Conservation (phyloP, 2,888 invertebrate species). For the Cheilosia vernalis region DNA sequence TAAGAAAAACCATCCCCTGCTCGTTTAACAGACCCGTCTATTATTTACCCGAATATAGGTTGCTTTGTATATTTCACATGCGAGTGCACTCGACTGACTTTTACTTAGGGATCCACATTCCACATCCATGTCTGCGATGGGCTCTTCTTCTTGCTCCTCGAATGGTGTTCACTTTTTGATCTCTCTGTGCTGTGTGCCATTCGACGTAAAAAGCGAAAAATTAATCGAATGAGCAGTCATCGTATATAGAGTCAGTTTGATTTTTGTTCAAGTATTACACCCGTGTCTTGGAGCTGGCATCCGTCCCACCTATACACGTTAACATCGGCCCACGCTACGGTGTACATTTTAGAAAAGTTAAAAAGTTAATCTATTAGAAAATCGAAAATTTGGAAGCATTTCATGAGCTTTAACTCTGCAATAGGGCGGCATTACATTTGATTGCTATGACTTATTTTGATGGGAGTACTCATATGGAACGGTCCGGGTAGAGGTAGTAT, state of each 20-base stretch:
- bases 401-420: constrained; percentile 27
- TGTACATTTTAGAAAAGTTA: not conserved
- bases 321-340: not conserved
- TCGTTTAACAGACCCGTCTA: not conserved
- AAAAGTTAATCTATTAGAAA: constrained; percentile 57
- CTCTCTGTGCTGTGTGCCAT: not conserved
- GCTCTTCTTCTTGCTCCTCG: not conserved
- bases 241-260: constrained; percentile 14
- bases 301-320: not conserved
- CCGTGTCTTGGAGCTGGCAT: constrained; percentile 6
- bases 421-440: not conserved
- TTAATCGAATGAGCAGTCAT: constrained; percentile 48
- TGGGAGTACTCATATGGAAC: too few species aligned
- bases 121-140: not conserved
- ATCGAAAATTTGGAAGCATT: constrained; percentile 46
- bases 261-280: constrained; percentile 28
- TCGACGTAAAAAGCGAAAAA: not conserved
- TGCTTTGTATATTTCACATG: constrained; percentile 40
- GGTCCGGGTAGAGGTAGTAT: not conserved
- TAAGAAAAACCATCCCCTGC: constrained; percentile 3
- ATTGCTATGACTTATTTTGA: too few species aligned
- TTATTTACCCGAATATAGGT: constrained; percentile 33
- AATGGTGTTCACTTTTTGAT: constrained; percentile 28
- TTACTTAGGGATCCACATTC: not conserved
- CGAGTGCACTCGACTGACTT: constrained; percentile 40